phyloP scores from a whole-genome alignment of 1,140 invertebrate genomes.

The Hylyphantes graminicola region DNA sequence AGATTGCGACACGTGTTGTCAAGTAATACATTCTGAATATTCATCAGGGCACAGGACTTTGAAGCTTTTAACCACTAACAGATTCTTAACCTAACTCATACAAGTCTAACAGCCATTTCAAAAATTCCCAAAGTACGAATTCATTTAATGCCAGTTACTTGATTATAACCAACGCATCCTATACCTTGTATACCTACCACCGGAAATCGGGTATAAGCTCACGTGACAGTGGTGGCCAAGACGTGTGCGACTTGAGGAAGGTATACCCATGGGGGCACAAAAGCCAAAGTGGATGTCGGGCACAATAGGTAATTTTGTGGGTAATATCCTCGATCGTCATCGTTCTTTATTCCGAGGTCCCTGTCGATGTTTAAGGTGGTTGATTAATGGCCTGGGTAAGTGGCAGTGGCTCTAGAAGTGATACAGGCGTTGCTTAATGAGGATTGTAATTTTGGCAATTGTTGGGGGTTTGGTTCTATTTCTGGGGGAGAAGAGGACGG shows the following conservation, averaged over 20 bases:
- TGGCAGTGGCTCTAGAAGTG: constrained; percentile 3
- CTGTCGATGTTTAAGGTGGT: constrained; percentile 20
- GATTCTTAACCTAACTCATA: too few relatives aligned
- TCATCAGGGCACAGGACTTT: too few relatives aligned
- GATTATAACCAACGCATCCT: not conserved
- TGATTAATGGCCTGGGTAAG: constrained; percentile 32
- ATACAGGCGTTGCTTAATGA: not conserved
- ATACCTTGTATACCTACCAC: constrained; percentile 5
- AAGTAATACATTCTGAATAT: too few relatives aligned
- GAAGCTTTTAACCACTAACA: too few relatives aligned
- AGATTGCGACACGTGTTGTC: too few relatives aligned
- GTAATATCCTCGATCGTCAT: constrained; percentile 33
- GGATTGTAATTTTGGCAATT: not conserved
- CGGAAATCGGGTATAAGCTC: constrained; percentile 28
- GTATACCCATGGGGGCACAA: not conserved
- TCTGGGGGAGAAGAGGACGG: too few relatives aligned
- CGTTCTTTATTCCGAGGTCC: not conserved
- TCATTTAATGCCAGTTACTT: too few relatives aligned
- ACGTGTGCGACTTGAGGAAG: constrained; percentile 19
- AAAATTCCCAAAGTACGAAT: too few relatives aligned
- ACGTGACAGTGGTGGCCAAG: constrained; percentile 22
- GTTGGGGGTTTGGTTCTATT: too few relatives aligned
- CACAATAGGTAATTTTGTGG: constrained; percentile 47
- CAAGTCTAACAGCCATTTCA: too few relatives aligned
- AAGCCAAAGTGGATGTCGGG: constrained; percentile 24